Base-by-base conservation (phyloP, 2,797 vertebrate species). In the Diglossa cyanea region DNA sequence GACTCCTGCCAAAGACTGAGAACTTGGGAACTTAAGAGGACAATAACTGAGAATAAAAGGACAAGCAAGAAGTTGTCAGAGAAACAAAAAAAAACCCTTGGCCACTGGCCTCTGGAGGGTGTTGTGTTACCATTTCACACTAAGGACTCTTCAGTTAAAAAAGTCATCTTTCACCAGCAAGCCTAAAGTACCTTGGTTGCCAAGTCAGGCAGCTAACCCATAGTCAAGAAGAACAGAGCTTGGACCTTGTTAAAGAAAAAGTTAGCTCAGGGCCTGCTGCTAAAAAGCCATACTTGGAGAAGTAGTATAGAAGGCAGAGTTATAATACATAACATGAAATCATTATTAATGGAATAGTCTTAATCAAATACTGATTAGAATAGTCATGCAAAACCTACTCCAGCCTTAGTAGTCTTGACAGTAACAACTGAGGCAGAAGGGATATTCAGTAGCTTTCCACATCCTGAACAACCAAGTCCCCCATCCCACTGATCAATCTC, bases 401-500 rank as follows among this genome's bases (percentile, higher is more conserved):
- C 53, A 78, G 25, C 16, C 48, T 58, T 77, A 62, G 13, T 2
- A 84, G 25, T 28, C 42, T 44, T 33, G 12, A 60, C 37, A 51
- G 37, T 19, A 57, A 77, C 58, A 42, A 62, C 12, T 24, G 30
- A 62, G 30, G n/a, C 4, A 84, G 50, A 77, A 54, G 18, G 4
- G 5, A 33, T 18, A 61, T 57, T 83, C n/a, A 45, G 47, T 6
- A 84, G 33, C 39, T 26, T 77, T 48, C 18, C 35, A 74, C 5
- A 7, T 25, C 37, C 42, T 61, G 24, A 5, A 1, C 33, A 85
- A 74, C 6, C 30, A 91, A 40, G 13, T 66, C 30, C 16, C 44
- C 17, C 1, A 0, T 16, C n/a, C 14, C 48, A 54, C 0, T 67
- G 19, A 63, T 39, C 31, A 60, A 72, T 0, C 81, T n/a, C 11